Base-by-base conservation (phyloP, 2,113 vertebrate genomes). In the Mustela nigripes region DNA sequence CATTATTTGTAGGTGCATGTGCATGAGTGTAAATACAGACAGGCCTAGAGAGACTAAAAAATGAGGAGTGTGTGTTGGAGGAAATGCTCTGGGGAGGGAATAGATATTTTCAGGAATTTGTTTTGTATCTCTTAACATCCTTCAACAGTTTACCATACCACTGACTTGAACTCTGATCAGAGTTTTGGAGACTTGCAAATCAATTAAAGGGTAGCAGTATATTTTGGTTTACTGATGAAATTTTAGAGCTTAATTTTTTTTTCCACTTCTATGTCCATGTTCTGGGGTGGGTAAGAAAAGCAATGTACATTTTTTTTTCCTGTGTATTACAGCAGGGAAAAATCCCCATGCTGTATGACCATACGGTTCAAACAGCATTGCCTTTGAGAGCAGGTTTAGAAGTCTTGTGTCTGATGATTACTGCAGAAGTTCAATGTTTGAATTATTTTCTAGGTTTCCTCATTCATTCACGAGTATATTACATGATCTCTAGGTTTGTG, bases 191-290 rank as follows among this genome's bases (percentile, higher is more conserved):
- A 76, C 24, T 45, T 80, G 18, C 21, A 87, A 42, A 92, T 63
- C 83, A 98, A 93, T 53, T 79, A 62, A 97, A 96, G 26, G 45
- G 4, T 31, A 82, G 18, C 22, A 18, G 65, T 73, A 56, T 73
- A 6, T 58, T 86, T 94, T 67, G n/a, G 50, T 84, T 74, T 87
- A 87, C 50, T 76, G 9, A 22, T 79, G 79, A 96, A 86, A 95
- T 85, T 91, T 91, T 48, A 60, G 36, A 93, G 36, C 60, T 88
- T 76, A 95, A 95, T 95, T 93, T 85, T 26, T 76, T 50, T 91
- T 97, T 92, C 82, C 95, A 97, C 89, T 85, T 96, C 65, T 89
- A 50, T 91, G 53, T 91, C 74, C 31, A 90, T 73, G 31, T 82
- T 73, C 58, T 97, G 58, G 33, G 39, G 22, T 62, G 10, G 39